phyloP scores from a whole-genome alignment of 2,113 vertebrate species.

The Phyllopteryx taeniolatus region DNA sequence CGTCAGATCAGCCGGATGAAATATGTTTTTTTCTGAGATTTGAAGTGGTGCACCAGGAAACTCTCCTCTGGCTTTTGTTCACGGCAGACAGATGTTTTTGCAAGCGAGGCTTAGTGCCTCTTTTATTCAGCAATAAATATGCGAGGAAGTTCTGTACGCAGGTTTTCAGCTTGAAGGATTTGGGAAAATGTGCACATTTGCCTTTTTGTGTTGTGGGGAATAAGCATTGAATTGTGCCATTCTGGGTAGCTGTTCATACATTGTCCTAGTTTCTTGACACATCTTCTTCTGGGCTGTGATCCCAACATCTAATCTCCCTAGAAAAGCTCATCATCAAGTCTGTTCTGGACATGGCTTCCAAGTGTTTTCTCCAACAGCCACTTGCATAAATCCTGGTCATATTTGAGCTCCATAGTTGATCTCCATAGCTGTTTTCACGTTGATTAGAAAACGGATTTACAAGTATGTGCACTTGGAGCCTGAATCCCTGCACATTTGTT shows the following conservation, averaged over 20 bases:
- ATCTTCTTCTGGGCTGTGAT: background rate
- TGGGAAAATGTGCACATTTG: background rate
- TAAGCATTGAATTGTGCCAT: background rate
- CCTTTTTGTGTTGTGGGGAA: background rate
- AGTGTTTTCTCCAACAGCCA: background rate
- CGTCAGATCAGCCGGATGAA: constrained; percentile 11
- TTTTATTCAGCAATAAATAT: background rate
- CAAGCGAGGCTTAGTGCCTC: background rate
- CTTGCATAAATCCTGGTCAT: background rate
- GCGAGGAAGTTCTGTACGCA: background rate
- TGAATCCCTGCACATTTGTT: no score
- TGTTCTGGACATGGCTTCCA: background rate
- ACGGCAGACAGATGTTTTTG: background rate
- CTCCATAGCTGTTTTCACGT: background rate
- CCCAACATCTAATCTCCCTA: constrained; percentile 2
- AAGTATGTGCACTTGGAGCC: background rate
- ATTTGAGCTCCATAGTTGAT: background rate
- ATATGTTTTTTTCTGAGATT: constrained; percentile 12
- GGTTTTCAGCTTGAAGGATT: background rate
- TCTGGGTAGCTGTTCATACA: background rate
- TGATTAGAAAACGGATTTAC: no score
- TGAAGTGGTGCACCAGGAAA: constrained; percentile 7
- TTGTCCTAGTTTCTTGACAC: background rate
- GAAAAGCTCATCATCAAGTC: background rate
- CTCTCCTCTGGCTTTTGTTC: background rate